Base-by-base conservation (phyloP, 1,140 invertebrate genomes). In the Diploscapter pachys region DNA sequence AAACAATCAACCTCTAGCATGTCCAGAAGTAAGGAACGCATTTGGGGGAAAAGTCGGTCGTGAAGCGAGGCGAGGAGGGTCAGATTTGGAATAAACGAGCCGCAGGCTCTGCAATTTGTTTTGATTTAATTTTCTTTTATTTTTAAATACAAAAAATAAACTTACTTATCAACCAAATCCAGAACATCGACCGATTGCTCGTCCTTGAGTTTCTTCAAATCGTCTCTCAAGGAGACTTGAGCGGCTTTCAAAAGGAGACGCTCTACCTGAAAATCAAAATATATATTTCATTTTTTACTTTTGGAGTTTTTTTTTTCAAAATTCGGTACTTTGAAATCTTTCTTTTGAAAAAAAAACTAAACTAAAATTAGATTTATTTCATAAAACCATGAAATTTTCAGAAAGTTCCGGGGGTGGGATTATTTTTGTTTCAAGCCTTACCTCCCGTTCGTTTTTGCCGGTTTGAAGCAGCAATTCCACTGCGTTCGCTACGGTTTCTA, bases 81-180 rank as follows among this genome's bases (percentile, higher is more conserved):
- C 13, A 64, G 53, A 48, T 57, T 50, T n/a, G 73, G 72, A 49
- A 77, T 11, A 3, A 79, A 73, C 70, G 13, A 74, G 57, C 53
- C 56, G 69, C 11, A 66, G 11, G 50, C 66, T 68, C 66, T 68
- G 66, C 11, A 68, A 50, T 65, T 31, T 65, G 63, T 65, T 65
- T 31, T 31, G 2, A 8, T 9, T 65, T n/a, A n/a, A n/a, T n/a
- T 9, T 65, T 9, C 2, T 68, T 68, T 48, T 31, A 31, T 31
- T 31, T 31, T 31, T 31, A 31, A 31, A 31, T 31, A 31, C 31
- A 31, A 31, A 31, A 31, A 31, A 31, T 31, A 31, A 31, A 31
- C 31, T 81, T 91, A 90, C 54, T 68, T 74, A 86, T 98, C 95
- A 8, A 98, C 91, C 89, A 96, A 98, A 87, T 96, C 94, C 48